Evolutionary conservation across 2,113 vertebrate species (phyloP).

Genomic region (Phrynosoma platyrhinos): DNA sequence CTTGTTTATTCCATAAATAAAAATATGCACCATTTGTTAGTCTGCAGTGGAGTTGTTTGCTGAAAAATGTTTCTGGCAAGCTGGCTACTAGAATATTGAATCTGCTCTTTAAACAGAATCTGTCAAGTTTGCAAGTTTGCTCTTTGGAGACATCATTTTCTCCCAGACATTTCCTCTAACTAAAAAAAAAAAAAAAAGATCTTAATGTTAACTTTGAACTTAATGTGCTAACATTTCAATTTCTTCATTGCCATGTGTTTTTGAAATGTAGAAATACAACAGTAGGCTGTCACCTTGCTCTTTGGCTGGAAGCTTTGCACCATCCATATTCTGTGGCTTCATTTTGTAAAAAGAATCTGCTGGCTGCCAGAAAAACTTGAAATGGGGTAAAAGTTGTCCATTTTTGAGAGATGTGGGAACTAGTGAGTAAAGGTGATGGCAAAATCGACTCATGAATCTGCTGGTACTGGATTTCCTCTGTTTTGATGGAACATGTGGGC

Average conservation of each 20-base stretch:
- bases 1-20: slow-evolving; percentile 17
- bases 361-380: background rate
- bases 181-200: slow-evolving; percentile 10
- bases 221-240: slow-evolving; percentile 22
- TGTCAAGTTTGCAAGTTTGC: slow-evolving; percentile 49
- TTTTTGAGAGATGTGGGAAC: background rate
- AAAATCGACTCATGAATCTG: too few relatives aligned
- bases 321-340: background rate
- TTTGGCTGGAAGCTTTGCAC: background rate
- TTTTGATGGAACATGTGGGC: too few relatives aligned
- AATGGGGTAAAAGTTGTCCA: background rate
- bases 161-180: slow-evolving; percentile 23
- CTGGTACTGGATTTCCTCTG: too few relatives aligned
- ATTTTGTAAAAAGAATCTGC: background rate
- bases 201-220: background rate
- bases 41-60: slow-evolving; percentile 26
- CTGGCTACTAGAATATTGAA: slow-evolving; percentile 11
- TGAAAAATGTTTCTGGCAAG: slow-evolving; percentile 18
- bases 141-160: slow-evolving; percentile 23
- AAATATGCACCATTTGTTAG: slow-evolving; percentile 32
- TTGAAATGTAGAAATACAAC: background rate
- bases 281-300: background rate
- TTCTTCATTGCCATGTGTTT: slow-evolving; percentile 30
- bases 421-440: background rate
- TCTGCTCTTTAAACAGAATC: slow-evolving; percentile 41